Percentiles rank a stretch among this genome's conserved stretches.
Evolutionary conservation across 2,113 vertebrate species (phyloP).

Genomic region (Cariama cristata): DNA sequence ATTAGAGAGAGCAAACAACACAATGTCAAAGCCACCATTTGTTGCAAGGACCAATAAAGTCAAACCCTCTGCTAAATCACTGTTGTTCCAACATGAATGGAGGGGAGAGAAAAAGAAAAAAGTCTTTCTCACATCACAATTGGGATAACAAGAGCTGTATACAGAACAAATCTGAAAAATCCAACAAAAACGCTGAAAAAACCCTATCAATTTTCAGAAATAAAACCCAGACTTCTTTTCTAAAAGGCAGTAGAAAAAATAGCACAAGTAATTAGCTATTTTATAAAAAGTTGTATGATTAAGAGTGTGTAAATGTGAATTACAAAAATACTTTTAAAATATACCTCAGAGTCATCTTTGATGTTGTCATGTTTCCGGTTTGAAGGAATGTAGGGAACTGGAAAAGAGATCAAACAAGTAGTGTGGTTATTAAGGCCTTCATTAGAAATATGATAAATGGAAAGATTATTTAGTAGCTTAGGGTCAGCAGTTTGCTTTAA

Average conservation of each 20-base stretch:
- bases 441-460: neutral
- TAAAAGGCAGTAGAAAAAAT: neutral
- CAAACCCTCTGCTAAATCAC: neutral
- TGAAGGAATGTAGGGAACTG: constrained; percentile 90
- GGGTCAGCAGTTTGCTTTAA: neutral
- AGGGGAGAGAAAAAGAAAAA: neutral
- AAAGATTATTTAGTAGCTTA: neutral
- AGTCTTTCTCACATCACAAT: neutral
- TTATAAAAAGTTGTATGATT: neutral
- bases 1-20: neutral
- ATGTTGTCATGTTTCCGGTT: constrained; percentile 85
- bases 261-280: neutral
- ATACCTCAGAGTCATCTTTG: constrained; percentile 91
- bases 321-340: neutral
- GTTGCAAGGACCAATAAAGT: neutral
- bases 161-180: neutral
- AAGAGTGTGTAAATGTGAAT: neutral
- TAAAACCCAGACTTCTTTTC: neutral
- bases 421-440: neutral
- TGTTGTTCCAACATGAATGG: neutral
- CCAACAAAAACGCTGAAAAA: neutral
- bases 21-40: constrained; percentile 1
- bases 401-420: neutral
- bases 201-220: neutral
- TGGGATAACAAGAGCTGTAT: neutral